A percentile compares a stretch with the other conserved stretches of the same genome.
Evolutionary conservation across 2,888 invertebrate genomes (phyloP).

Genomic region (Leucophenga montana): DNA sequence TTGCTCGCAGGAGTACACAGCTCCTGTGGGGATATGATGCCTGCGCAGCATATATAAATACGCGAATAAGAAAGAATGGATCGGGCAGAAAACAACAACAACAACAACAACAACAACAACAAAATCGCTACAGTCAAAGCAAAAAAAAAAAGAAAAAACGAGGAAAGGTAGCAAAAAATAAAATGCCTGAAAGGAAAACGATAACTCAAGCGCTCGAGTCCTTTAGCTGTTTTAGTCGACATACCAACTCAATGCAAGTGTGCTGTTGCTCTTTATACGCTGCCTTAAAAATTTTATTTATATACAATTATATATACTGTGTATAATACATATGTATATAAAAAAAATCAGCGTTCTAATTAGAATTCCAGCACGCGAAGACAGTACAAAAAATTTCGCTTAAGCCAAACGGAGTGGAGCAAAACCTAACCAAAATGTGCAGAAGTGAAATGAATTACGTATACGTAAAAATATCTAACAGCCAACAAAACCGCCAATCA

Average conservation of each 20-base stretch:
- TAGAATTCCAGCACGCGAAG: background rate
- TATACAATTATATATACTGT: too few relatives aligned
- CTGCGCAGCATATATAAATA: slow-evolving; percentile 2
- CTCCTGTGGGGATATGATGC: slow-evolving; percentile 2
- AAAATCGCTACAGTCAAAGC: background rate
- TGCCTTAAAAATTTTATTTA: too few relatives aligned
- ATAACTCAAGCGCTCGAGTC: background rate
- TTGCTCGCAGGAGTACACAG: background rate
- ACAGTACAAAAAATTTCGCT: background rate
- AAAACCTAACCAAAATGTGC: background rate
- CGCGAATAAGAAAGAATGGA: background rate
- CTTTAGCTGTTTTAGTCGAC: too few relatives aligned
- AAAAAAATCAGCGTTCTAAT: background rate
- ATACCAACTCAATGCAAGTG: too few relatives aligned
- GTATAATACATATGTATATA: too few relatives aligned
- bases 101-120: too few relatives aligned
- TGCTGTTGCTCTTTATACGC: background rate
- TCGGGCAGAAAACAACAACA: too few relatives aligned
- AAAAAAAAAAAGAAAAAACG: background rate
- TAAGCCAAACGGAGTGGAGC: background rate
- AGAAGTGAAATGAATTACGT: background rate
- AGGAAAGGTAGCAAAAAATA: background rate
- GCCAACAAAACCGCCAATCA: background rate
- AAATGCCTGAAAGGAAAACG: slow-evolving; percentile 3
- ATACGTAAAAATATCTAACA: background rate